Percentiles rank a stretch among this genome's conserved stretches.
Conservation (phyloP, 2,113 vertebrate genomes). For the Charadrius vociferus region DNA sequence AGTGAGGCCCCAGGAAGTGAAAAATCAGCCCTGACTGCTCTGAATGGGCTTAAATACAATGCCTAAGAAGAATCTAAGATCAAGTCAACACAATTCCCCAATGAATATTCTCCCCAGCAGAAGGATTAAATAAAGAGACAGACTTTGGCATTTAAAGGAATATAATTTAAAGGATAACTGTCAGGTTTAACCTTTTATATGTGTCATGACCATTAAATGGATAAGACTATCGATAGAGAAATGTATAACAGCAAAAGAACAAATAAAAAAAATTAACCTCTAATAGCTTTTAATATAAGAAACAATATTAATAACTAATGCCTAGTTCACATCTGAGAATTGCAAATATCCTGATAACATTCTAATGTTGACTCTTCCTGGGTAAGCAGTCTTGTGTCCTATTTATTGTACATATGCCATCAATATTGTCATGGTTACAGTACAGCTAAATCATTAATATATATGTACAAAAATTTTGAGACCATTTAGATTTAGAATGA, state of each 20-base stretch:
- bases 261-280: neutral
- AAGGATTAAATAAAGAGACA: conserved; percentile 9
- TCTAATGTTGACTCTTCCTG: neutral
- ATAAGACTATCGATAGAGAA: neutral
- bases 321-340: neutral
- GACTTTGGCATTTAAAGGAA: conserved; percentile 14
- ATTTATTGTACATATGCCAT: conserved; percentile 13
- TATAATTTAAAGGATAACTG: conserved; percentile 8
- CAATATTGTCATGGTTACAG: conserved; percentile 49
- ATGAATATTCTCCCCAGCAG: neutral
- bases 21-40: neutral
- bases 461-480: neutral
- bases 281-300: neutral
- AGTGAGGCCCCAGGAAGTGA: neutral
- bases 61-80: neutral
- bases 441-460: conserved; percentile 8
- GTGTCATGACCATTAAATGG: neutral
- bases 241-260: neutral
- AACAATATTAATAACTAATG: neutral
- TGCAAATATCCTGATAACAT: neutral
- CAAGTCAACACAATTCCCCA: neutral
- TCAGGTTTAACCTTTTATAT: neutral
- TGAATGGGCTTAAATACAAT: neutral
- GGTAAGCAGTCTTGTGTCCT: neutral
- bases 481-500: neutral